Evolutionary conservation across 2,113 vertebrate species (phyloP).

Genomic region (Bombycilla garrulus): DNA sequence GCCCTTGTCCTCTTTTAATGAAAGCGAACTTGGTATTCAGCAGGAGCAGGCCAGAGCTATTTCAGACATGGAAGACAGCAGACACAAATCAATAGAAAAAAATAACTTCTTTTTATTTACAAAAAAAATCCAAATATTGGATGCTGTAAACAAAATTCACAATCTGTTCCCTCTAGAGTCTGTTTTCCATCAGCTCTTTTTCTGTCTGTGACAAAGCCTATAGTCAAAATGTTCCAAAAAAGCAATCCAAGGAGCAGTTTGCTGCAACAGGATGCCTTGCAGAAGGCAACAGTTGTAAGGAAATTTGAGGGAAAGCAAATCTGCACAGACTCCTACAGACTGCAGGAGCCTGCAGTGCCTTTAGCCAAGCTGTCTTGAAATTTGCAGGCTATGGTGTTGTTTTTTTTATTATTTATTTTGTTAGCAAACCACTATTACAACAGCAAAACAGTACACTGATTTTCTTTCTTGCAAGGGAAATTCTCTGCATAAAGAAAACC

Average conservation of each 20-base stretch:
- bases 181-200: slow-evolving; percentile 75
- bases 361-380: slow-evolving; percentile 61
- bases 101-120: slow-evolving; percentile 89
- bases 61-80: slow-evolving; percentile 68
- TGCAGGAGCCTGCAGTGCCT: slow-evolving; percentile 61
- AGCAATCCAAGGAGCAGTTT: slow-evolving; percentile 74
- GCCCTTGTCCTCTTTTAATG: slow-evolving; percentile 7
- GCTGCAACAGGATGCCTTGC: slow-evolving; percentile 70
- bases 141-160: slow-evolving; percentile 89
- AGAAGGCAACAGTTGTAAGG: slow-evolving; percentile 72
- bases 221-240: slow-evolving; percentile 71
- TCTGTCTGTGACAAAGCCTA: slow-evolving; percentile 72
- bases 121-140: slow-evolving; percentile 89
- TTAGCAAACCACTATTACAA: slow-evolving; percentile 71
- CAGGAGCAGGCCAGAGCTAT: slow-evolving; percentile 16
- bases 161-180: slow-evolving; percentile 81
- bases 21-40: neutral
- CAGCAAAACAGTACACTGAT: slow-evolving; percentile 69
- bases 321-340: slow-evolving; percentile 68
- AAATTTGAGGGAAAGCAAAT: slow-evolving; percentile 67
- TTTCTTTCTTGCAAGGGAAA: slow-evolving; percentile 69
- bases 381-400: slow-evolving; percentile 39
- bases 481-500: slow-evolving; percentile 71
- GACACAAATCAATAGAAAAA: slow-evolving; percentile 84
- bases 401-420: slow-evolving; percentile 61